Conservation (phyloP, 2,797 vertebrate genomes). For the Rachycentron canadum region DNA sequence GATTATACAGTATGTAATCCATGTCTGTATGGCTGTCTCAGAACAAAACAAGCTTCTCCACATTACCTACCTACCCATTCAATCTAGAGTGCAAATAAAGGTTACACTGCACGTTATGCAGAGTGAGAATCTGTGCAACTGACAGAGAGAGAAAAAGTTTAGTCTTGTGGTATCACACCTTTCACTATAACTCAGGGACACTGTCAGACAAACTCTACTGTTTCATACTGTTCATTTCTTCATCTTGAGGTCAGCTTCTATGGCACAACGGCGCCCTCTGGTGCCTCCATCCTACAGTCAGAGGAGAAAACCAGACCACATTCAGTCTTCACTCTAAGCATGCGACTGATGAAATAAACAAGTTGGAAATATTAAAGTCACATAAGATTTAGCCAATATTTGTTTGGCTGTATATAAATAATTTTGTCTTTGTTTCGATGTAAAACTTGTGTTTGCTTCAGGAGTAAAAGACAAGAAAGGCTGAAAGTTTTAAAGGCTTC, state of each 20-base stretch:
- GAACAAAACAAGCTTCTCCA: conserved; percentile 50
- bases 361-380: background rate
- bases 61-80: conserved; percentile 40
- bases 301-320: background rate
- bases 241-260: conserved; percentile 99
- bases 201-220: background rate
- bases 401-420: background rate
- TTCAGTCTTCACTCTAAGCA: background rate
- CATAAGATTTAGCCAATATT: background rate
- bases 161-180: conserved; percentile 34
- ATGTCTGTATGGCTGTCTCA: conserved; percentile 52
- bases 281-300: conserved; percentile 93
- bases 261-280: conserved; percentile 96
- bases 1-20: conserved; percentile 72
- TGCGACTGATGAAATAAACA: background rate
- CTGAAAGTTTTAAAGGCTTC: conserved; percentile 1
- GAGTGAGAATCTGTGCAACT: conserved; percentile 43
- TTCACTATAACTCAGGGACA: conserved; percentile 30
- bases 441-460: background rate
- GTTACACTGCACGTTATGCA: conserved; percentile 48
- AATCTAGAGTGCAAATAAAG: conserved; percentile 60
- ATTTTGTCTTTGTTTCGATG: background rate
- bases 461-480: conserved; percentile 1
- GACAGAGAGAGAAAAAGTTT: conserved; percentile 28
- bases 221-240: conserved; percentile 87